Base-by-base conservation (phyloP, 2,797 vertebrate genomes). In the Ptychadena robeensis region DNA sequence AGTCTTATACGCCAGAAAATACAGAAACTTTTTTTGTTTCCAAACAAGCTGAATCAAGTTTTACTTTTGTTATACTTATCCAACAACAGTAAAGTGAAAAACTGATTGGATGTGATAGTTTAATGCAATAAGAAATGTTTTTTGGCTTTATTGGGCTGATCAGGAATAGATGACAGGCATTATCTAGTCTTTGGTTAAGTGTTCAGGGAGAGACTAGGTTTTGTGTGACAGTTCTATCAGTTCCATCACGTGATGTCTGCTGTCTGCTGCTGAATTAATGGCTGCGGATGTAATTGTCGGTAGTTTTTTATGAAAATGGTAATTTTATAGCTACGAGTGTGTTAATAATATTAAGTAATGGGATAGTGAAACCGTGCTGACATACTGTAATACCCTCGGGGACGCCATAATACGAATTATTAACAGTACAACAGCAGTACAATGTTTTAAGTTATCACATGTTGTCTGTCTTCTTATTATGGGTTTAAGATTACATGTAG, bases 291-390 rank as follows among this genome's bases (percentile, higher is more conserved):
- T 93, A 96, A 96, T 93, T 97, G 96, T 97, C 97, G 97, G 96
- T 97, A 95, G 96, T 96, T 97, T 97, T 93, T 93, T 94, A 96
- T 97, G 97, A 96, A 95, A 95, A 93, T 92, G 93, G 97, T 97
- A 98, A 99, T 95, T 95, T 95, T 97, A 99, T 96, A 96, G 95
- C 94, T 91, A 91, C 95, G 96, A 96, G 96, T 96, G 95, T 96
- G 96, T 96, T 99, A 98, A 99, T 98, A 96, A 96, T 96, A 96
- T 97, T 96, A 98, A 96, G 95, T 93, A 94, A 97, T 96, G 96
- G 97, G 97, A 98, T 93, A 94, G 94, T 91, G 95, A 97, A 96
- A 96, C 95, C 89, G 94, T 96, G 93, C 93, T 93, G 96, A 95
- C 95, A 95, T 93, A 95, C 96, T 93, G 94, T 86, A 94, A 96